Evolutionary conservation across 2,113 vertebrate species (phyloP), one percentile per base, ranked within the genome.

Genomic region (Candoia aspera): DNA sequence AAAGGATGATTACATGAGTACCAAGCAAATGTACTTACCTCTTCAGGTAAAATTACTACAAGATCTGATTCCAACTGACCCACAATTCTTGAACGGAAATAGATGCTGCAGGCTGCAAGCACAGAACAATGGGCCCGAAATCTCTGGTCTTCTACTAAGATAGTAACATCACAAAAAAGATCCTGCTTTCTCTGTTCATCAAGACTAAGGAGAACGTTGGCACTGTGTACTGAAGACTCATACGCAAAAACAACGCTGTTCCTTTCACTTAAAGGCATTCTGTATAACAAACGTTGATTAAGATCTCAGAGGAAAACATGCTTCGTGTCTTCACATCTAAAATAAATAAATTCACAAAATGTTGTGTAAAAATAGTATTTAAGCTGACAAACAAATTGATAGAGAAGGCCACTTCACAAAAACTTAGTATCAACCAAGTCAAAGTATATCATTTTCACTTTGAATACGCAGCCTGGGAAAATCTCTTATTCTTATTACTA

Each of bases 41-140:
- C 98, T 90, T 98, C 97, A 0, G 99, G 98, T 24, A 99, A 97
- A 49, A 98, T 98, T 91, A 99, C 97, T 94, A 97, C 95, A 84
- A 98, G 96, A 95, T 98, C 98, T 3, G 96, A 93, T 0, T 97
- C 96, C 54, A 94, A 95, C 91, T 97, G 97, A 90, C 95, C 97
- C 89, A 97, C 96, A 15, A 99, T 95, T 92, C 98, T 97, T 64
- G 98, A 97, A 93, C 98, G 98, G 96, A 99, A 99, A 93, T 99
- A 99, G 85, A 97, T 96, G 92, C 99, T 99, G 96, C 98, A 99
- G 8, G 99, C 98, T 0, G 99, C 98, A 95, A 99, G 97, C 93
- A 99, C 98, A 0, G 98, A 98, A 89, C 95, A 97, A 95, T 99
- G 99, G 26, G 99, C 99, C 23, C 98, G 97, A 94, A 99, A 99